A percentile compares a stretch with the other conserved stretches of the same genome.
Evolutionary conservation across 2,797 vertebrate genomes (phyloP).

Genomic region (Falco naumanni): DNA sequence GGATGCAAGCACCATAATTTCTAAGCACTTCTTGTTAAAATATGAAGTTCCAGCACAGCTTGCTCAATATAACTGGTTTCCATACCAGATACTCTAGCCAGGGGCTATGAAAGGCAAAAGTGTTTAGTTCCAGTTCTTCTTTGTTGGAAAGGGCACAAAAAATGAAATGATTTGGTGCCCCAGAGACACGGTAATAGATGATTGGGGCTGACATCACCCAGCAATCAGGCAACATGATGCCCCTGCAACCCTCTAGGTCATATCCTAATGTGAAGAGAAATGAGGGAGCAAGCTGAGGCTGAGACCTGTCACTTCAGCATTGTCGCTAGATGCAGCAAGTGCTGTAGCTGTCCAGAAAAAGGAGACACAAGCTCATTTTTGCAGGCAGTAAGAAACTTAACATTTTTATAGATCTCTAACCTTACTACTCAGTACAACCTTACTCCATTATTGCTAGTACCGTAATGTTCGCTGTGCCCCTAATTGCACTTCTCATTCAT

Average conservation of each 20-base stretch:
- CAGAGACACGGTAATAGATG: neutral
- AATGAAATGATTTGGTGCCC: slow-evolving; percentile 7
- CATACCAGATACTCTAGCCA: slow-evolving; percentile 10
- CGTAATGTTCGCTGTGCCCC: neutral
- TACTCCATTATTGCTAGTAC: neutral
- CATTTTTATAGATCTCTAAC: neutral
- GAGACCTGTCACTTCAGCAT: neutral
- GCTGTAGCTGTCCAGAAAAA: neutral
- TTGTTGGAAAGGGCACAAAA: slow-evolving; percentile 24
- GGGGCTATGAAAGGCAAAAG: slow-evolving; percentile 20
- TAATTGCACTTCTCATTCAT: neutral
- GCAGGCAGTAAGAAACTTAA: neutral
- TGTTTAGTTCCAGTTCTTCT: neutral
- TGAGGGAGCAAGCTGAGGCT: neutral
- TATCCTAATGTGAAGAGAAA: neutral
- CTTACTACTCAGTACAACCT: neutral
- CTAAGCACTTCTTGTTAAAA: neutral
- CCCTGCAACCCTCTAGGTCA: neutral
- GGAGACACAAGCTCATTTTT: neutral
- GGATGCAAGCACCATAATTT: slow-evolving; percentile 59
- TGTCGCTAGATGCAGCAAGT: neutral
- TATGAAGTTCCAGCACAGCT: neutral
- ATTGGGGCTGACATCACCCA: slow-evolving; percentile 23
- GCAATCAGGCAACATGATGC: neutral
- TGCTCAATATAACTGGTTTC: neutral